Evolutionary conservation across 35 echinoderm and acorn worm species (phyloP).

Genomic region (Lytechinus pictus): DNA sequence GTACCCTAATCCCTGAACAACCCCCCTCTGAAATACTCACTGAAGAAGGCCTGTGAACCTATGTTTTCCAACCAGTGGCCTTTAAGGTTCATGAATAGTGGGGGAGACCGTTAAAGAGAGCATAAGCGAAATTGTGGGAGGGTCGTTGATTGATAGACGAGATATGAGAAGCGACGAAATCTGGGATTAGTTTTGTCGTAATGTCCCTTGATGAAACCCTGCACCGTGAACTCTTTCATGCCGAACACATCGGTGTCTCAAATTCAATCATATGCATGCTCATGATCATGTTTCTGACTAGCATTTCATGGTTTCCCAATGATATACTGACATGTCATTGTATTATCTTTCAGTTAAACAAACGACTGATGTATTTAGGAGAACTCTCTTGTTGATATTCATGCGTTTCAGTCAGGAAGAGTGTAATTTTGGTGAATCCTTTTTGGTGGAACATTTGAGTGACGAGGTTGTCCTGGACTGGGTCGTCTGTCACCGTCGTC

Average conservation of each 20-base stretch:
- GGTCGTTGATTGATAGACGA: neutral
- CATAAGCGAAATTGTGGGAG: neutral
- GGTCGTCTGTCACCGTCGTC: neutral
- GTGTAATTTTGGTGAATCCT: neutral
- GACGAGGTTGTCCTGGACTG: neutral
- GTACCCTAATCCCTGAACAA: neutral
- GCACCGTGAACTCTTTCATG: neutral
- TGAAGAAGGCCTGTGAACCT: neutral
- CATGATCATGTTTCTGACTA: neutral
- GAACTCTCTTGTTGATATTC: neutral
- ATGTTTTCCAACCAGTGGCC: neutral
- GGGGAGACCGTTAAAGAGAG: neutral
- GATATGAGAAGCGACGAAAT: constrained; percentile 3
- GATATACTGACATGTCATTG: neutral
- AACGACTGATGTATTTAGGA: neutral
- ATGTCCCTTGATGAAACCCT: neutral
- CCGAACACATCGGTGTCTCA: neutral
- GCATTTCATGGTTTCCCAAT: neutral
- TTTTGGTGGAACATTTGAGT: constrained; percentile 3
- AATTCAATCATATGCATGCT: neutral
- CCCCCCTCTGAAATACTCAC: neutral
- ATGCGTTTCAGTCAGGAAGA: neutral
- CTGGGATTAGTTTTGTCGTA: neutral
- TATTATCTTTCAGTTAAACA: neutral
- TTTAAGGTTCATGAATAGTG: neutral